These are phyloP conservation scores for Stercorarius parasiticus DNA, from an alignment of 2,113 vertebrate species.

Conservation along the genomic window DNA sequence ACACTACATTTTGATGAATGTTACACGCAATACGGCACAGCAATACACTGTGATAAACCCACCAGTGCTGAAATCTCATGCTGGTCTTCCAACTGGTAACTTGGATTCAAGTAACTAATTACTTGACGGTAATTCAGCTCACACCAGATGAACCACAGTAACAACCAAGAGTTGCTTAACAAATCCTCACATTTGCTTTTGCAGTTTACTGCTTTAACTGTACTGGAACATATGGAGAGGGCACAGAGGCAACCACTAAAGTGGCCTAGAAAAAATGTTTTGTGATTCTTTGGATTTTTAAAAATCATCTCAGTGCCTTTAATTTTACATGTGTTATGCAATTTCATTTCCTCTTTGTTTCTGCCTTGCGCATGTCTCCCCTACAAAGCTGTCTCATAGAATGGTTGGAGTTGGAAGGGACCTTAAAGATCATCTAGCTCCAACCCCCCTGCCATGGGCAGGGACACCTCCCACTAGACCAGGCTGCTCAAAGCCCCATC, in stretches of 20 bases:
- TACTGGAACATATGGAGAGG: not conserved
- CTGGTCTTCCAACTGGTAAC: accelerated
- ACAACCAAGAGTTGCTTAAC: not conserved
- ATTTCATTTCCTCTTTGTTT: not conserved
- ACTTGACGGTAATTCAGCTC: not conserved
- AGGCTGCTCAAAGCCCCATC: not conserved
- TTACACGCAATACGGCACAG: not conserved
- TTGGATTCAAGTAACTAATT: not conserved
- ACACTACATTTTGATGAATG: not conserved
- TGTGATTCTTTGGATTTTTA: not conserved
- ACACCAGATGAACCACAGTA: not conserved
- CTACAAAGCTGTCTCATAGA: not conserved
- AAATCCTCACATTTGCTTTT: not conserved
- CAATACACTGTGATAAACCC: not conserved
- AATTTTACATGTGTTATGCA: not conserved
- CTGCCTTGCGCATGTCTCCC: not conserved
- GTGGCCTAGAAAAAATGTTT: not conserved
- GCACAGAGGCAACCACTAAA: not conserved
- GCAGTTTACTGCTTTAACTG: not conserved
- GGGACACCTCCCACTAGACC: not conserved
- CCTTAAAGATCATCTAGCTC: not conserved
- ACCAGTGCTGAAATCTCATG: not conserved
- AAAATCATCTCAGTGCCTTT: not conserved
- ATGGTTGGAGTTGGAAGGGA: not conserved
- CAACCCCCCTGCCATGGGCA: not conserved